Evolutionary conservation across 2,888 invertebrate species (phyloP).

Genomic region (Patella pellucida): DNA sequence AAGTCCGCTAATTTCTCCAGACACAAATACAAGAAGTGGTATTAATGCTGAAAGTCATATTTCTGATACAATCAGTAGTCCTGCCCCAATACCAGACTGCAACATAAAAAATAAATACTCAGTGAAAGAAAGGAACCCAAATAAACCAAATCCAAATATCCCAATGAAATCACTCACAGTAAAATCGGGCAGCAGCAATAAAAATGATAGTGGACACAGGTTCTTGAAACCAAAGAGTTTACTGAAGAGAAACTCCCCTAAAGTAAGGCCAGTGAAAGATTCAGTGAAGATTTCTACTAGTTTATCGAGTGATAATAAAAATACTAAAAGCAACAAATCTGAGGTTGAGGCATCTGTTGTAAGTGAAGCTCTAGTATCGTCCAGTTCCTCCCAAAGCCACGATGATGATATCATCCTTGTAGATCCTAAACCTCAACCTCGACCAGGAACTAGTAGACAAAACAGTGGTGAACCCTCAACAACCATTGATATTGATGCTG

Average conservation of each 20-base stretch:
- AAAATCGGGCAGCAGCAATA: too few relatives aligned
- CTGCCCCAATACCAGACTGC: too few relatives aligned
- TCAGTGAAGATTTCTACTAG: not conserved
- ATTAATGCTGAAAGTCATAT: slow-evolving; percentile 1
- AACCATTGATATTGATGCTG: not conserved
- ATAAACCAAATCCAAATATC: too few relatives aligned
- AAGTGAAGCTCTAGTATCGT: slow-evolving; percentile 1
- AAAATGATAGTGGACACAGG: too few relatives aligned
- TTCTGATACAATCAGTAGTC: too few relatives aligned
- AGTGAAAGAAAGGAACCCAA: too few relatives aligned
- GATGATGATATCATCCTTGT: slow-evolving; percentile 12
- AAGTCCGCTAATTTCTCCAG: not conserved
- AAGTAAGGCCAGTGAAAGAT: not conserved
- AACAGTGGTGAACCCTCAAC: slow-evolving; percentile 16
- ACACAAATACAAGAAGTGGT: slow-evolving; percentile 30
- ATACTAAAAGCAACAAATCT: slow-evolving; percentile 11
- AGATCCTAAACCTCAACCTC: slow-evolving; percentile 28
- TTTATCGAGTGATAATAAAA: slow-evolving; percentile 16
- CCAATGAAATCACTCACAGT: too few relatives aligned
- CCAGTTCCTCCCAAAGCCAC: not conserved
- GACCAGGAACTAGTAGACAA: slow-evolving; percentile 5
- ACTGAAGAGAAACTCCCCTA: not conserved
- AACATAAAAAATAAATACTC: too few relatives aligned
- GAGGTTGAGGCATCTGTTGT: not conserved
- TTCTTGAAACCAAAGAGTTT: too few relatives aligned